Evolutionary conservation across 92 coral and sea anemone genomes (phyloP), one percentile per base, ranked within the genome.

Genomic region (Porites lobata): DNA sequence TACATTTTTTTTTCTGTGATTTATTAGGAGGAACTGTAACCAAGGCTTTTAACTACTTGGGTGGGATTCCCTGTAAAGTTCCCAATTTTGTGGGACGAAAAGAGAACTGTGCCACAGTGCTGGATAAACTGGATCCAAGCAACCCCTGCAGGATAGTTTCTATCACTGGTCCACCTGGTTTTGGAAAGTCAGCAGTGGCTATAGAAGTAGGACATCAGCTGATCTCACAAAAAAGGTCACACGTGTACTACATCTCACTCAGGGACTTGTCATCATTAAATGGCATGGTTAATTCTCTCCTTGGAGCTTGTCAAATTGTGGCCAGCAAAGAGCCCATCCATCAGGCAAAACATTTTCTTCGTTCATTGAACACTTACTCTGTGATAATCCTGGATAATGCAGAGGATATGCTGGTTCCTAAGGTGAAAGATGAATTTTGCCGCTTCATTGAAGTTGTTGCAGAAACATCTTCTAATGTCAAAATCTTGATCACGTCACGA

Each of bases 81-180:
- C 95, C 91, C 26, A 90, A 94, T 76, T 98, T 98, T 89, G 97
- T 98, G 7, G 99, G 96, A 72, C 94, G 99, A n/a, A 94, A 85
- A 57, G 89, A 84, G 29, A 90, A 96, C 54, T 92, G 98, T 73
- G 83, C 85, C 57, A 91, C 87, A 13, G 85, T 96, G 7, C 68
- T 94, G 47, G 82, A 93, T 21, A 93, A 94, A 84, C 87, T 97
- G 1, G 79, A 86, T 7, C 78, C 87, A 58, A 90, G 96, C 8
- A 86, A 76, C 50, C 76, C 91, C 56, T 93, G 96, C 67, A 91
- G 87, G 65, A 91, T 94, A 64, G 98, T 95, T 24, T 92, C 96
- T n/a, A 89, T 94, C 85, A 94, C 96, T 65, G 98, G 98, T 15
- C 93, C 99, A 1, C 99, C 98, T 2, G 99, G 99, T 8, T 98